Conservation (phyloP, 2,888 invertebrate genomes). For the Brachypterus glaber region DNA sequence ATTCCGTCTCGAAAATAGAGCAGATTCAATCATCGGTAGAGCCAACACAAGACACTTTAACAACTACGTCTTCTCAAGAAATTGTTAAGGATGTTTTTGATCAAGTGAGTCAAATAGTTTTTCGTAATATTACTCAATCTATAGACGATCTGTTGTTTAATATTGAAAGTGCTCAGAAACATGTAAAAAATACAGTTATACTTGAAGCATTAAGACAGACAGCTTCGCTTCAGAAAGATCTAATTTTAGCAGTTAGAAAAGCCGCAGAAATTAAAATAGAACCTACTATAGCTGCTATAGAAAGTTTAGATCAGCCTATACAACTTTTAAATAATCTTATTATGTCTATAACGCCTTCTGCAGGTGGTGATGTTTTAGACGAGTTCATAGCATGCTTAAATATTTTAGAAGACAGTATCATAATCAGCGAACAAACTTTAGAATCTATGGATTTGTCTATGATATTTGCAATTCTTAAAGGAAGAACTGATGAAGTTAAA, state of each 20-base stretch:
- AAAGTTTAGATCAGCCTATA: conserved; percentile 44
- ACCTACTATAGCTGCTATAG: conserved; percentile 39
- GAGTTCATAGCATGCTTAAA: conserved; percentile 33
- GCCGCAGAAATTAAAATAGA: conserved; percentile 31
- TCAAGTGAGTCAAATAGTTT: conserved; percentile 36
- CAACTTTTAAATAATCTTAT: conserved; percentile 38
- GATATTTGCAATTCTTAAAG: conserved; percentile 30
- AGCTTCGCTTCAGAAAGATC: conserved; percentile 35
- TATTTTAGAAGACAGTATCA: conserved; percentile 34
- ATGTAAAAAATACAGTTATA: conserved; percentile 29
- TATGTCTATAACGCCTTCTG: conserved; percentile 28
- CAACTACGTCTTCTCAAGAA: conserved; percentile 23
- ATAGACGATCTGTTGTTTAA: conserved; percentile 35
- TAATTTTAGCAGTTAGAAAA: conserved; percentile 30
- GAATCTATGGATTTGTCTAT: conserved; percentile 28
- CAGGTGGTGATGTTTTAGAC: conserved; percentile 29
- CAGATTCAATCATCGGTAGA: conserved; percentile 19
- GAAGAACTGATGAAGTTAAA: conserved; percentile 30
- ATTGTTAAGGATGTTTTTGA: conserved; percentile 38
- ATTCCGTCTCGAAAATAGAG: conserved; percentile 32
- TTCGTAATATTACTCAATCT: conserved; percentile 34
- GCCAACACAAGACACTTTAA: neutral
- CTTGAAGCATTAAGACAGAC: conserved; percentile 35
- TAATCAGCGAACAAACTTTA: conserved; percentile 27
- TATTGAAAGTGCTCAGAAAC: conserved; percentile 34